phyloP scores from a whole-genome alignment of 2,797 vertebrate species.

The Mus caroli region DNA sequence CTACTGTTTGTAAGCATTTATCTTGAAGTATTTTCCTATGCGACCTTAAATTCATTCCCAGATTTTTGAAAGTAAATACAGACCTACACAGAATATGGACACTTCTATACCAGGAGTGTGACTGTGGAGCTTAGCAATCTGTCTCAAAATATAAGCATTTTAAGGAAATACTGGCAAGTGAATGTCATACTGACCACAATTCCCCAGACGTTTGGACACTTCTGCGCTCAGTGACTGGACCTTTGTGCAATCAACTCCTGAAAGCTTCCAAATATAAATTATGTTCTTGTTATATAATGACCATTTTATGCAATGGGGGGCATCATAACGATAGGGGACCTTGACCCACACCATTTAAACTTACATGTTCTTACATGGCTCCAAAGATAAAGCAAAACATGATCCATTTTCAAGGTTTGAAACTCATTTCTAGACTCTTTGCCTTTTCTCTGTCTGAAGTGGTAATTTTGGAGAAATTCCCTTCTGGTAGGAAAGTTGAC shows the following conservation, averaged over 20 bases:
- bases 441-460: conserved; percentile 10
- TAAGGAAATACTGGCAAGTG: conserved; percentile 30
- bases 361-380: background rate
- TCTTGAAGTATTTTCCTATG: background rate
- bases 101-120: background rate
- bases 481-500: conserved; percentile 7
- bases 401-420: conserved; percentile 61
- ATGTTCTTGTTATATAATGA: conserved; percentile 28
- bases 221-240: conserved; percentile 66
- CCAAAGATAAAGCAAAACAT: conserved; percentile 52
- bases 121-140: background rate
- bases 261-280: conserved; percentile 52
- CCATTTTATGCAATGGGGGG: background rate
- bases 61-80: conserved; percentile 45
- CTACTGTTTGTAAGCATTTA: conserved; percentile 4
- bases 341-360: conserved; percentile 21
- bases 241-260: conserved; percentile 55
- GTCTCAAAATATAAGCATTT: conserved; percentile 60
- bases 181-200: conserved; percentile 28
- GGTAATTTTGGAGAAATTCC: conserved; percentile 20
- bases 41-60: conserved; percentile 34
- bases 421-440: conserved; percentile 50
- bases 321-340: background rate
- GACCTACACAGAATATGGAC: background rate
- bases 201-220: conserved; percentile 53